Conservation (phyloP, 1,140 invertebrate genomes). For the Microplitis mediator region DNA sequence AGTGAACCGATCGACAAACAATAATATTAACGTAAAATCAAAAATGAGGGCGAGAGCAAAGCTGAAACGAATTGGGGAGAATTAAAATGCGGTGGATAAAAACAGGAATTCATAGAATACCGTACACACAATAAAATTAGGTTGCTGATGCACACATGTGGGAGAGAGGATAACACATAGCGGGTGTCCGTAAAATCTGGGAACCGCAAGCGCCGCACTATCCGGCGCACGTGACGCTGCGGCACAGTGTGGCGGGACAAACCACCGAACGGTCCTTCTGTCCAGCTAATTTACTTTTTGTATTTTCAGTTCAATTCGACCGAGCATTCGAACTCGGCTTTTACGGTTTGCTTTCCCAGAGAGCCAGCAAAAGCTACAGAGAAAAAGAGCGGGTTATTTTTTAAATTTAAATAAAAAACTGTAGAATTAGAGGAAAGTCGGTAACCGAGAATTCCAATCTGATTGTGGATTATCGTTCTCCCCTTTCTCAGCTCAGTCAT, state of each 20-base stretch:
- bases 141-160: slow-evolving; percentile 21
- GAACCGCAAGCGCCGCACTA: slow-evolving; percentile 53
- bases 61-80: neutral
- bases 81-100: slow-evolving; percentile 3
- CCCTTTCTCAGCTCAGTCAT: neutral
- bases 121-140: slow-evolving; percentile 8
- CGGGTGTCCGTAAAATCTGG: slow-evolving; percentile 53
- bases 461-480: slow-evolving; percentile 13
- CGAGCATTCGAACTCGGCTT: slow-evolving; percentile 37
- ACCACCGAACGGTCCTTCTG: slow-evolving; percentile 58
- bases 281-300: slow-evolving; percentile 62
- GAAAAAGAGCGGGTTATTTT: neutral
- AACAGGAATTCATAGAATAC: neutral
- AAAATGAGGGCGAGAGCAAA: neutral
- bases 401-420: no score
- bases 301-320: slow-evolving; percentile 61
- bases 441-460: slow-evolving; percentile 55
- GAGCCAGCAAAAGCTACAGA: neutral
- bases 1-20: no score
- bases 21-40: neutral
- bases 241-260: slow-evolving; percentile 52
- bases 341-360: slow-evolving; percentile 13
- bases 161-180: slow-evolving; percentile 49
- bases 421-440: neutral
- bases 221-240: slow-evolving; percentile 56